Conservation (phyloP, 2,113 vertebrate species). For the Antidorcas marsupialis region DNA sequence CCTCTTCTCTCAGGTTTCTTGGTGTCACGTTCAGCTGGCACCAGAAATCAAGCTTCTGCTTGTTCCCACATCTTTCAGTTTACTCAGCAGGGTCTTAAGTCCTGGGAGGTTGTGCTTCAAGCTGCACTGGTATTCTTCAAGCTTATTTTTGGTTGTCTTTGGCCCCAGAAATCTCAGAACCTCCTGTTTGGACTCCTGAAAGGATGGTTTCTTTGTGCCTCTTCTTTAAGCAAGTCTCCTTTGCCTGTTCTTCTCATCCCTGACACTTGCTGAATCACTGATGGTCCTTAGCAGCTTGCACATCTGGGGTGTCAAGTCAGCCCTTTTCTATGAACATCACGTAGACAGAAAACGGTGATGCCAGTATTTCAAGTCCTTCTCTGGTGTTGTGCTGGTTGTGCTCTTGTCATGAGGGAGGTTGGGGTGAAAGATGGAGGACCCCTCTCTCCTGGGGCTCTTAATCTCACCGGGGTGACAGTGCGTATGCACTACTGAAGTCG, state of each 20-base stretch:
- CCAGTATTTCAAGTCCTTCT: background rate
- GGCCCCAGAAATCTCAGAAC: background rate
- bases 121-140: background rate
- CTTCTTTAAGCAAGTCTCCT: background rate
- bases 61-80: background rate
- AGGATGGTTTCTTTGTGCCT: background rate
- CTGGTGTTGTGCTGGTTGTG: background rate
- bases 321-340: background rate
- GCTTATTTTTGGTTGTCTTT: background rate
- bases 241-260: background rate
- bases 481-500: background rate
- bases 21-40: background rate
- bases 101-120: background rate
- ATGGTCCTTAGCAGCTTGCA: background rate
- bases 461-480: background rate
- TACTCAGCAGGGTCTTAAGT: background rate
- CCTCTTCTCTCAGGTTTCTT: background rate
- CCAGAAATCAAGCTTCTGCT: background rate
- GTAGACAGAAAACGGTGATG: background rate
- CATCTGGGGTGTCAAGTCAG: background rate
- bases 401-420: background rate
- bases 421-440: background rate
- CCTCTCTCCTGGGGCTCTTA: background rate
- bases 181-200: background rate
- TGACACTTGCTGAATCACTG: background rate